phyloP scores from a whole-genome alignment of 2,888 invertebrate species.

The Lepidochitona cinerea region DNA sequence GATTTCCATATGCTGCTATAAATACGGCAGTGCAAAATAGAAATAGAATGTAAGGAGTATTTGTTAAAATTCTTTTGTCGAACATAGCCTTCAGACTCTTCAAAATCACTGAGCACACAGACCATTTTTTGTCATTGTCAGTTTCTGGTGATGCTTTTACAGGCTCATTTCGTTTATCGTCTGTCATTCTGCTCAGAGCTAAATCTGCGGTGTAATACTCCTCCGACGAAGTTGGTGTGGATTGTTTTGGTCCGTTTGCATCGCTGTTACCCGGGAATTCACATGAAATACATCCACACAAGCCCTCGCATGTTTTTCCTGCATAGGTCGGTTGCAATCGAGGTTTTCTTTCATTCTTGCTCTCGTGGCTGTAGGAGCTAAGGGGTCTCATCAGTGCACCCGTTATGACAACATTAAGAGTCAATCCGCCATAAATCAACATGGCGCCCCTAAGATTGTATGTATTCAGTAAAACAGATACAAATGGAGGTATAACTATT shows the following conservation, averaged over 20 bases:
- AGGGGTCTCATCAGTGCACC: constrained; percentile 1
- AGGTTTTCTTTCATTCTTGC: not conserved
- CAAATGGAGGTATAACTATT: not conserved
- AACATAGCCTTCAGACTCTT: not conserved
- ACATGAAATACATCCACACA: too few relatives aligned
- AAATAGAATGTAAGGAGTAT: not conserved
- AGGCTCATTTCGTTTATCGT: not conserved
- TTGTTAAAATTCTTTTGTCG: not conserved
- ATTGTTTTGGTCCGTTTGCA: not conserved
- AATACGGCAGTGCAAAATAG: not conserved
- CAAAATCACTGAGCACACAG: not conserved
- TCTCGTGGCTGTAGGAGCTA: not conserved
- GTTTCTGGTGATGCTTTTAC: not conserved
- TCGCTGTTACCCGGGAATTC: not conserved
- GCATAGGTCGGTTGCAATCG: not conserved
- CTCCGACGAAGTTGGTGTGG: not conserved
- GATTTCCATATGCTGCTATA: not conserved
- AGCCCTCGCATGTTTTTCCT: not conserved
- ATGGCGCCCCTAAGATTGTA: not conserved
- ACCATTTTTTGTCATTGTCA: not conserved
- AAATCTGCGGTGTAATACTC: not conserved
- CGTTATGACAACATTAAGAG: not conserved
- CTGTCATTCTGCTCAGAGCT: not conserved
- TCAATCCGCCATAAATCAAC: not conserved
- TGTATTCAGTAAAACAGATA: not conserved